Percentiles rank a stretch among this genome's conserved stretches.
These are phyloP conservation scores for Sphenopsis melanotis DNA, from an alignment of 2,797 vertebrate genomes.

Conservation along the genomic window DNA sequence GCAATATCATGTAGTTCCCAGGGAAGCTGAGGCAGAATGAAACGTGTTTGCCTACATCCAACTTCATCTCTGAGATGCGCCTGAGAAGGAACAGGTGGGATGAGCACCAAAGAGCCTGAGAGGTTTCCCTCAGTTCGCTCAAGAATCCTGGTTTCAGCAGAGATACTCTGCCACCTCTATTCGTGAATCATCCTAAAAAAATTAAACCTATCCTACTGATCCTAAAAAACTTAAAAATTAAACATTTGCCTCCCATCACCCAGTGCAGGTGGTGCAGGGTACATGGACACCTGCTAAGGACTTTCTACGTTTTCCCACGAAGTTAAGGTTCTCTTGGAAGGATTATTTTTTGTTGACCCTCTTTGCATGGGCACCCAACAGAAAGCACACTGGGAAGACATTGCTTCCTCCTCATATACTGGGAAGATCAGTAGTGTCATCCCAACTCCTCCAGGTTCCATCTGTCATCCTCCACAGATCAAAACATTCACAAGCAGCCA, in stretches of 20 bases:
- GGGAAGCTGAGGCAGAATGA: background rate
- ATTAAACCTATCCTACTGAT: background rate
- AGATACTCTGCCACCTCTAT: background rate
- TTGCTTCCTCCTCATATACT: background rate
- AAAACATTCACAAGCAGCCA: background rate
- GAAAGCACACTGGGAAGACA: background rate
- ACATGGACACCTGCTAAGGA: background rate
- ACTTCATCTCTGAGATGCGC: background rate
- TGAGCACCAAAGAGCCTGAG: background rate
- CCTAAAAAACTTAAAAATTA: background rate
- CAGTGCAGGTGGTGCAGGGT: background rate
- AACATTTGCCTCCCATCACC: background rate
- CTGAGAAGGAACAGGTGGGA: background rate
- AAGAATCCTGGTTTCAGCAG: background rate
- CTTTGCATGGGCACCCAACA: background rate
- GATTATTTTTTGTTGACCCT: background rate
- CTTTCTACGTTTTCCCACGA: no score
- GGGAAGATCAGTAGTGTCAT: background rate
- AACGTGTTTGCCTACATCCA: fast-evolving
- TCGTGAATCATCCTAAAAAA: background rate
- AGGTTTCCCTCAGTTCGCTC: background rate
- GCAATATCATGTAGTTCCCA: fast-evolving
- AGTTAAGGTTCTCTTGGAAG: background rate
- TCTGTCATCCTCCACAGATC: background rate
- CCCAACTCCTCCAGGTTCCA: background rate